Evolutionary conservation across 2,888 invertebrate genomes (phyloP).

Genomic region (Cylloceria caligata): DNA sequence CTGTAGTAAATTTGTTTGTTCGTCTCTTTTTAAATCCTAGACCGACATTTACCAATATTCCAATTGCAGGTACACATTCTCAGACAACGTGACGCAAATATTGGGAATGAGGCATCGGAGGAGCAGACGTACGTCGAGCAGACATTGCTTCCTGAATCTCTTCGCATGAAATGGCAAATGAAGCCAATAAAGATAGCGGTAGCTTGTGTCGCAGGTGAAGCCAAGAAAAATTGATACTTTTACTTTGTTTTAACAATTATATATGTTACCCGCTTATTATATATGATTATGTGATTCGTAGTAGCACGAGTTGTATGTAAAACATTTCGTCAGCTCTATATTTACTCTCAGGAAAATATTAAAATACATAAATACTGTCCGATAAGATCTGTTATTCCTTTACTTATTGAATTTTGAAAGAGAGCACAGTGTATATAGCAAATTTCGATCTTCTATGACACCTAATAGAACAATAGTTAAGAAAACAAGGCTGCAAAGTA

Average conservation of each 20-base stretch:
- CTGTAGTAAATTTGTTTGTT: neutral
- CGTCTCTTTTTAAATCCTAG: neutral
- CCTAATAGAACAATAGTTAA: too few relatives aligned
- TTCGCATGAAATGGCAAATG: conserved; percentile 76
- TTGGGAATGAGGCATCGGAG: conserved; percentile 51
- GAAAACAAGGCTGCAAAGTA: too few relatives aligned
- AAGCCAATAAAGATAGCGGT: conserved; percentile 74
- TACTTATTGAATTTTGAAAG: neutral
- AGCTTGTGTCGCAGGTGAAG: conserved; percentile 72
- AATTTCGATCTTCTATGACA: too few relatives aligned
- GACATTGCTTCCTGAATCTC: conserved; percentile 72
- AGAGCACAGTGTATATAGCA: too few relatives aligned
- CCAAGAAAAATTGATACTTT: conserved; percentile 62
- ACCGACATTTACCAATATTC: neutral
- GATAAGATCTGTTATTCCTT: neutral
- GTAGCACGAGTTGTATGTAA: neutral
- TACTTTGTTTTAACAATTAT: neutral
- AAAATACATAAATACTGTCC: neutral
- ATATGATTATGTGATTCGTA: neutral
- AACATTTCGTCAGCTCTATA: conserved; percentile 15
- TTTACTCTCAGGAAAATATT: neutral
- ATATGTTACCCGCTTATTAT: neutral
- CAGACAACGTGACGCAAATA: conserved; percentile 70
- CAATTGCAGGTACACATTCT: conserved; percentile 73
- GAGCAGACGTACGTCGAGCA: conserved; percentile 68